Base-by-base conservation (phyloP, 2,888 invertebrate genomes). In the Isoperla grammatica region DNA sequence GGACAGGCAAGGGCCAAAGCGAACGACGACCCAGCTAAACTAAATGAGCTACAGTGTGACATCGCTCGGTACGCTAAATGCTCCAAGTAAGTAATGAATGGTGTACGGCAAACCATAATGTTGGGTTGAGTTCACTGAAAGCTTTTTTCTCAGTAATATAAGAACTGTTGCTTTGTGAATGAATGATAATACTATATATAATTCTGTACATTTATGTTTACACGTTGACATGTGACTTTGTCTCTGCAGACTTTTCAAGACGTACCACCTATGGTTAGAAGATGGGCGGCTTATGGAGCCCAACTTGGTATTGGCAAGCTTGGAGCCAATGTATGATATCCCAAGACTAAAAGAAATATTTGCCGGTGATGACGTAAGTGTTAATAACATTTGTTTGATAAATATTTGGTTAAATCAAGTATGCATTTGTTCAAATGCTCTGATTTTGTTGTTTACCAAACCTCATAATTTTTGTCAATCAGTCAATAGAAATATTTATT, bases 201-300 rank as follows among this genome's bases (percentile, higher is more conserved):
- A n/a, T n/a, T n/a, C n/a, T n/a, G n/a, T n/a, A n/a, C n/a, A n/a
- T n/a, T n/a, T n/a, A n/a, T n/a, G n/a, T n/a, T n/a, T n/a, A n/a
- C n/a, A n/a, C n/a, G n/a, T n/a, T n/a, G n/a, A n/a, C n/a, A n/a
- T n/a, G n/a, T 19, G 29, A 54, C 50, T 53, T 45, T 12, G 56
- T 43, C 56, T 60, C 56, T 11, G 17, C 62, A 84, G 82, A 67
- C 73, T 85, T 56, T 83, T 83, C 70, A 79, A 79, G 68, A 84
- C 87, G 1, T 83, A 84, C 68, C 76, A 77, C 1, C 73, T 89
- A 15, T 92, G 92, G 92, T 72, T 91, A 59, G 88, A 90, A 70
- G 91, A 91, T 69, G 84, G 86, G 0, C 76, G 84, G 61, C 75
- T 91, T 1, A 88, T 88, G 70, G 85, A 85, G 68, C 75, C 81